Conservation (phyloP, 2,797 vertebrate genomes). For the Diceros bicornis region DNA sequence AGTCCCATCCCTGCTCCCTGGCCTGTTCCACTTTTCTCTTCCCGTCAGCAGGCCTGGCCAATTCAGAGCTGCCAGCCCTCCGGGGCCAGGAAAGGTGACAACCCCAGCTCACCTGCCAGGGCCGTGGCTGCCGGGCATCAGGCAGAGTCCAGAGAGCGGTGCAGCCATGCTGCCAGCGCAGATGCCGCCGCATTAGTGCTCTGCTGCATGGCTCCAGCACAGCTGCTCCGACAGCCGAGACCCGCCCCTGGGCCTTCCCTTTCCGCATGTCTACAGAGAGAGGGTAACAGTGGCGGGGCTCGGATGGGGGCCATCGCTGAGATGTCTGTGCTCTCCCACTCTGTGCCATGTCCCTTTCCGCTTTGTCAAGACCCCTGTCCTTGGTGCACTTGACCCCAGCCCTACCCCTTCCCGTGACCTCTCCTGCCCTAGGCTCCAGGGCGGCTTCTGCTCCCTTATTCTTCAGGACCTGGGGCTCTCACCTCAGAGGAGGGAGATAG, state of each 20-base stretch:
- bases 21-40: neutral
- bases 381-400: fast-evolving
- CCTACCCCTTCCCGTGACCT: fast-evolving
- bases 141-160: conserved; percentile 68
- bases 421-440: neutral
- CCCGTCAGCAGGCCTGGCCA: neutral
- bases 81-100: neutral
- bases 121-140: conserved; percentile 36
- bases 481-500: neutral
- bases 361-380: neutral
- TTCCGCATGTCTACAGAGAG: neutral
- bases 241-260: neutral
- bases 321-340: neutral
- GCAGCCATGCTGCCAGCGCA: conserved; percentile 80
- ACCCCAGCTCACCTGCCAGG: neutral
- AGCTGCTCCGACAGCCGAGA: conserved; percentile 50
- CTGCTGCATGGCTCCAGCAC: conserved; percentile 63
- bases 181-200: conserved; percentile 78
- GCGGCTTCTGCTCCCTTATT: neutral
- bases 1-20: neutral
- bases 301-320: fast-evolving
- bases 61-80: neutral
- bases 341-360: fast-evolving
- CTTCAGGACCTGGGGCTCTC: neutral
- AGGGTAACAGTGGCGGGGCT: neutral